phyloP scores from a whole-genome alignment of 1,140 invertebrate species.

The Eurosta solidaginis region DNA sequence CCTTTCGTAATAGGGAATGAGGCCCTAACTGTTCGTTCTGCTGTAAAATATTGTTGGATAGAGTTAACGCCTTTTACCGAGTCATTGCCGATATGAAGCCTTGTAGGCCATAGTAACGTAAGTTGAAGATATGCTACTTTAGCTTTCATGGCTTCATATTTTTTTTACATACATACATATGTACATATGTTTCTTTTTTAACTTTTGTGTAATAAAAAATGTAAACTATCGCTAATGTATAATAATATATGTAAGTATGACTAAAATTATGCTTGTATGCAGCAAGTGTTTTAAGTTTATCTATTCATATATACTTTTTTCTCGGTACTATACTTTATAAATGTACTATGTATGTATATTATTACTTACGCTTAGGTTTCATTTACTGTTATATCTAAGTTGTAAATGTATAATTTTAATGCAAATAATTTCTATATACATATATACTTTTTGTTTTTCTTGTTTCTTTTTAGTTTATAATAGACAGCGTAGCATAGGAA shows the following conservation, averaged over 20 bases:
- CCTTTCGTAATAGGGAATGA: too few relatives aligned
- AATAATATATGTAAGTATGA: slow-evolving; percentile 33
- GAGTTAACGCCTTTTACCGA: too few relatives aligned
- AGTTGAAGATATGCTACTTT: too few relatives aligned
- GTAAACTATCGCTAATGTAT: slow-evolving; percentile 30
- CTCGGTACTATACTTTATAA: slow-evolving; percentile 29
- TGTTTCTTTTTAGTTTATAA: slow-evolving; percentile 58
- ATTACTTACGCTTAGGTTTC: background rate
- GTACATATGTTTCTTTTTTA: background rate
- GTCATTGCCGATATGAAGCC: too few relatives aligned
- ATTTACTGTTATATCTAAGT: slow-evolving; percentile 32
- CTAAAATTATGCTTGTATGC: background rate
- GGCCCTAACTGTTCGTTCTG: too few relatives aligned
- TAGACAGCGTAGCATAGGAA: slow-evolving; percentile 62
- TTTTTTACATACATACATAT: background rate
- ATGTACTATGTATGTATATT: slow-evolving; percentile 18
- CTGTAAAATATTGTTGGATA: too few relatives aligned
- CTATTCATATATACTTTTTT: background rate
- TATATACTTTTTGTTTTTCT: slow-evolving; percentile 39
- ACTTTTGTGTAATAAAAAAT: slow-evolving; percentile 18
- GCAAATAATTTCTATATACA: slow-evolving; percentile 24
- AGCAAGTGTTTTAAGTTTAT: slow-evolving; percentile 15
- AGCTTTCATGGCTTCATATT: too few relatives aligned
- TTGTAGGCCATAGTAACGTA: too few relatives aligned
- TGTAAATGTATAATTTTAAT: slow-evolving; percentile 35